Conservation (phyloP, 2,888 invertebrate species). For the Drosophila sordidula region DNA sequence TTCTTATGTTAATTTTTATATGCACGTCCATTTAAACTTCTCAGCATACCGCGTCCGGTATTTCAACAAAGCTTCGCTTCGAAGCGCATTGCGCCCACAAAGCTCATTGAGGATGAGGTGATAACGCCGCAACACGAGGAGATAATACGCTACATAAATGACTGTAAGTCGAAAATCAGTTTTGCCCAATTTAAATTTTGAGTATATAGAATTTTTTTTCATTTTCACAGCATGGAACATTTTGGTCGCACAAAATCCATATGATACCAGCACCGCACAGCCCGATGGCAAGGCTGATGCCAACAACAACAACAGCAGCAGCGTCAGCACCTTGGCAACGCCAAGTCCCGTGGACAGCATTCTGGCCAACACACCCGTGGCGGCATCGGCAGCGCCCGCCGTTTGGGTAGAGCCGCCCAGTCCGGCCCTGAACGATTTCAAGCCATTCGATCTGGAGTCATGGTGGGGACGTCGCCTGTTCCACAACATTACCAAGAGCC, state of each 20-base stretch:
- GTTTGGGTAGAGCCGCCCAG: conserved; percentile 91
- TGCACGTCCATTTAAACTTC: conserved; percentile 73
- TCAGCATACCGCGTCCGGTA: conserved; percentile 92
- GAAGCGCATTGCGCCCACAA: conserved; percentile 85
- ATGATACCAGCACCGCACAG: conserved; percentile 73
- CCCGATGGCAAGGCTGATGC: conserved; percentile 72
- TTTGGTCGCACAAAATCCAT: conserved; percentile 84
- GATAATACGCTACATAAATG: conserved; percentile 93
- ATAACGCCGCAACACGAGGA: conserved; percentile 94
- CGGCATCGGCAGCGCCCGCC: conserved; percentile 67
- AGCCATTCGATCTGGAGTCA: conserved; percentile 95
- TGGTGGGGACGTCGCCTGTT: conserved; percentile 96
- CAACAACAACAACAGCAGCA: conserved; percentile 77
- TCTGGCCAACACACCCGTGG: conserved; percentile 70
- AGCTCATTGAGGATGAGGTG: conserved; percentile 86
- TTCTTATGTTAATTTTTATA: conserved; percentile 23
- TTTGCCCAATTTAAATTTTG: too few species aligned
- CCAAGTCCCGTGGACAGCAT: conserved; percentile 84
- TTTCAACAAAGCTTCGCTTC: conserved; percentile 87
- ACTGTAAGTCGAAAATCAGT: conserved; percentile 88
- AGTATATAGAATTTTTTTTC: not conserved
- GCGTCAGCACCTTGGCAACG: conserved; percentile 67
- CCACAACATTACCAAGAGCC: conserved; percentile 93
- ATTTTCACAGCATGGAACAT: conserved; percentile 84
- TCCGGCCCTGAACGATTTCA: conserved; percentile 91